These are phyloP conservation scores for Tragopan temminckii DNA, from an alignment of 2,797 vertebrate genomes.

Conservation along the genomic window DNA sequence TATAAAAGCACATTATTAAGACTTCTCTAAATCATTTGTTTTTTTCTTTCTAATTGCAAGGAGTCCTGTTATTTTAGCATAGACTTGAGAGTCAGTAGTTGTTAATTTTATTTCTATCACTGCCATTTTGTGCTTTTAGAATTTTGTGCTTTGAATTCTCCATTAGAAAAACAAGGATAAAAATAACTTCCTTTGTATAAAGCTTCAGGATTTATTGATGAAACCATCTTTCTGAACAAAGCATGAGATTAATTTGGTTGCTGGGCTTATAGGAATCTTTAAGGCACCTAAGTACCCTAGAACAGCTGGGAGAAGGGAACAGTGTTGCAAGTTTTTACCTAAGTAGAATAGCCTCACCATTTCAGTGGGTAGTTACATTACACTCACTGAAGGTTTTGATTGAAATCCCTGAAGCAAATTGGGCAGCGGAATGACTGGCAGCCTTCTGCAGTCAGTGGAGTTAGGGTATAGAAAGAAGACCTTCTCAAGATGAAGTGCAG, in stretches of 20 bases:
- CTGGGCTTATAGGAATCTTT: not conserved
- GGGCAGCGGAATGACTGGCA: not conserved
- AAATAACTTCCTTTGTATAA: not conserved
- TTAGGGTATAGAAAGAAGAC: not conserved
- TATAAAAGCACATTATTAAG: not conserved
- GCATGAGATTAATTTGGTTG: not conserved
- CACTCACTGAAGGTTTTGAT: not conserved
- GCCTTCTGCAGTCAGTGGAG: not conserved
- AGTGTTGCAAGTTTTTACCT: not conserved
- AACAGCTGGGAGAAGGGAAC: not conserved
- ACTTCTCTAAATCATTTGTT: not conserved
- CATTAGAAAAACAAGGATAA: not conserved
- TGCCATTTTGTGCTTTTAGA: not conserved
- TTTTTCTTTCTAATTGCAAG: not conserved
- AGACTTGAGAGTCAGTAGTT: not conserved
- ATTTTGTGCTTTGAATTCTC: not conserved
- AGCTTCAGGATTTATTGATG: not conserved
- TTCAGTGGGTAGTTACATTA: not conserved
- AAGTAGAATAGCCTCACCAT: not conserved
- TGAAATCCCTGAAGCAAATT: not conserved
- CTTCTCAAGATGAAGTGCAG: not conserved
- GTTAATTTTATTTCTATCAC: not conserved
- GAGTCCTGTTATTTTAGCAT: not conserved
- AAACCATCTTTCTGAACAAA: not conserved
- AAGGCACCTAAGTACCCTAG: not conserved